Base-by-base conservation (phyloP, 1,140 invertebrate genomes). In the Antheraea pernyi region DNA sequence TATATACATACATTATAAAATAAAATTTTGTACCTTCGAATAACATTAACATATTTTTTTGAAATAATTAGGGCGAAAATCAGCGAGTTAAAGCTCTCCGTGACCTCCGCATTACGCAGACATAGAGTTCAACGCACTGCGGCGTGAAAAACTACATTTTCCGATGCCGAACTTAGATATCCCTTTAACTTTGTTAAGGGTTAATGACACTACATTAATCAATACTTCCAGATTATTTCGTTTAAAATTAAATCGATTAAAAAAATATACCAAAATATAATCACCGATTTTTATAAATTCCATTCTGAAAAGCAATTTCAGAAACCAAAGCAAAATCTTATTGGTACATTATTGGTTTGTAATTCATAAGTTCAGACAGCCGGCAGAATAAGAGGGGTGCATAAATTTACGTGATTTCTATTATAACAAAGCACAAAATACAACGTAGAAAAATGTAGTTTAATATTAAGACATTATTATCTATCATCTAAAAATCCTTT, bases 61-160 rank as follows among this genome's bases (percentile, higher is more conserved):
- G 11, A n/a, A 13, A 1, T 16, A 53, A 53, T 5, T 16, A 53
- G 46, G 9, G 16, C 13, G 16, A 53, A 53, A 53, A 53, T 5
- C 16, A 16, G 46, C 13, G 10, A 16, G 46, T 16, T n/a, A 16
- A 53, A 53, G 46, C 46, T 16, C 46, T 53, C 46, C 46, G 16
- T 53, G 70, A 75, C 77, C 69, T 71, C 73, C 71, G 72, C 77
- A 76, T 72, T 76, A 76, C 64, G 60, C 66, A 67, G 70, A 67
- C 66, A 67, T 69, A 71, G 64, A 73, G 77, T 79, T 79, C 77
- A 79, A 76, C 70, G 77, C 67, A 74, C 77, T 71, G 19, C 53
- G 19, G 48, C 62, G 67, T 70, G 62, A 72, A 75, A 75, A 72
- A n/a, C 66, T 59, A 67, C 65, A 67, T 73, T 73, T 73, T 69